Evolutionary conservation across 2,888 invertebrate species (phyloP).

Genomic region (Nomada lathburiana): DNA sequence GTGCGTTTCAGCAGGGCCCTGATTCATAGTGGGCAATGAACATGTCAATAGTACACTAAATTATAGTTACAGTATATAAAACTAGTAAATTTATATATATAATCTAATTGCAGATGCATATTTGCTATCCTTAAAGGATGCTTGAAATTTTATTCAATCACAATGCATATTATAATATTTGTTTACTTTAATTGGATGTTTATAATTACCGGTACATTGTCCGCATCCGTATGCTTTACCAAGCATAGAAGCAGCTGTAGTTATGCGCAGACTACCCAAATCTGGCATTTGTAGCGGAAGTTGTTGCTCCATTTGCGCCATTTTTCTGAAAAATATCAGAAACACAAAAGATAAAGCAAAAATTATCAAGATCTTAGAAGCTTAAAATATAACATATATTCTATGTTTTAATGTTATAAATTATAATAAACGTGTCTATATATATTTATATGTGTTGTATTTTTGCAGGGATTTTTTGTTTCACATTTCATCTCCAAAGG

Average conservation of each 20-base stretch:
- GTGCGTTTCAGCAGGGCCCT: too few relatives aligned
- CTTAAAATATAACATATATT: not conserved
- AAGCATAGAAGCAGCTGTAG: constrained; percentile 86
- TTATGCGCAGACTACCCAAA: constrained; percentile 85
- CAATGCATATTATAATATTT: too few relatives aligned
- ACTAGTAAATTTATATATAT: too few relatives aligned
- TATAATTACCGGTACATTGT: constrained; percentile 83
- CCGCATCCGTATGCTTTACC: constrained; percentile 86
- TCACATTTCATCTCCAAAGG: constrained; percentile 88
- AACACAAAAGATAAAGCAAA: not conserved
- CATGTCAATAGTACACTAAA: too few relatives aligned
- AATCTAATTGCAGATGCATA: too few relatives aligned
- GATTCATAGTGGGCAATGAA: too few relatives aligned
- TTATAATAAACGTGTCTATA: constrained; percentile 11
- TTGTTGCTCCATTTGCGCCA: constrained; percentile 82
- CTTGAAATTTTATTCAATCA: too few relatives aligned
- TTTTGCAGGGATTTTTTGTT: constrained; percentile 90
- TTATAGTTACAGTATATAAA: too few relatives aligned
- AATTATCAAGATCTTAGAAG: not conserved
- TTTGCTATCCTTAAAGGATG: too few relatives aligned
- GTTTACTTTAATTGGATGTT: too few relatives aligned
- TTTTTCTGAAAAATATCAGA: constrained; percentile 71
- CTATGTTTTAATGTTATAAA: not conserved
- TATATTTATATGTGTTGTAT: constrained; percentile 8
- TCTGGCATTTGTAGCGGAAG: constrained; percentile 85